phyloP scores from a whole-genome alignment of 2,888 invertebrate species.

The Reticulitermes lucifugus region DNA sequence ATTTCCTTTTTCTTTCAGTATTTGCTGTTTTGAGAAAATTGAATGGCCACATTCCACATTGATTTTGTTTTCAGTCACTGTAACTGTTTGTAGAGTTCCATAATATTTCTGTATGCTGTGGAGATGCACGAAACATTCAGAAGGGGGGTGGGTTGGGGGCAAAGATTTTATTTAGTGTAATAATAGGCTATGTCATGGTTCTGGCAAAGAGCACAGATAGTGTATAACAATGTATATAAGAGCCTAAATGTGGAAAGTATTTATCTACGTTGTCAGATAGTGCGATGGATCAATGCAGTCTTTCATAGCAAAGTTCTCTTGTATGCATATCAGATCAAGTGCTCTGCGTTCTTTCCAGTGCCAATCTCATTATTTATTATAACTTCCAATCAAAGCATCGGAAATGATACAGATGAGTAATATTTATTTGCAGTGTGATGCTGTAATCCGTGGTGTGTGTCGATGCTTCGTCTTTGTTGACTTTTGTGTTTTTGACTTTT shows the following conservation, averaged over 20 bases:
- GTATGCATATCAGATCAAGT: constrained; percentile 37
- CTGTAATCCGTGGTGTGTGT: constrained; percentile 29
- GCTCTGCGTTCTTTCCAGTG: constrained; percentile 53
- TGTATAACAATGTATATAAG: constrained; percentile 48
- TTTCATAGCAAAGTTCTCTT: constrained; percentile 35
- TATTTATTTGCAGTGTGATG: constrained; percentile 42
- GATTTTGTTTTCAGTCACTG: constrained; percentile 45
- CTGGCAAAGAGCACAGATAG: constrained; percentile 51
- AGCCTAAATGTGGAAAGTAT: constrained; percentile 41
- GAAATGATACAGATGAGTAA: constrained; percentile 26
- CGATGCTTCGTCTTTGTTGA: constrained; percentile 44
- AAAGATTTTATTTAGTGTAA: constrained; percentile 63
- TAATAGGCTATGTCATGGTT: constrained; percentile 46
- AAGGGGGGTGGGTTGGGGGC: constrained; percentile 71
- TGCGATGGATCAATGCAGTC: constrained; percentile 34
- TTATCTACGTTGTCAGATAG: constrained; percentile 44
- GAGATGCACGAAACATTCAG: constrained; percentile 92
- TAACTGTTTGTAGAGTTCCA: constrained; percentile 50
- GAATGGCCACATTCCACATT: constrained; percentile 55
- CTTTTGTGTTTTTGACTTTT: constrained; percentile 47
- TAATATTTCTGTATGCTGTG: constrained; percentile 77
- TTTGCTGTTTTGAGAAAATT: constrained; percentile 49
- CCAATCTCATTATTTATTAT: constrained; percentile 49
- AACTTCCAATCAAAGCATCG: constrained; percentile 42
- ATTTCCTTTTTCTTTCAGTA: constrained; percentile 52